phyloP scores from a whole-genome alignment of 2,113 vertebrate genomes.

The Forbesichthys agassizii region DNA sequence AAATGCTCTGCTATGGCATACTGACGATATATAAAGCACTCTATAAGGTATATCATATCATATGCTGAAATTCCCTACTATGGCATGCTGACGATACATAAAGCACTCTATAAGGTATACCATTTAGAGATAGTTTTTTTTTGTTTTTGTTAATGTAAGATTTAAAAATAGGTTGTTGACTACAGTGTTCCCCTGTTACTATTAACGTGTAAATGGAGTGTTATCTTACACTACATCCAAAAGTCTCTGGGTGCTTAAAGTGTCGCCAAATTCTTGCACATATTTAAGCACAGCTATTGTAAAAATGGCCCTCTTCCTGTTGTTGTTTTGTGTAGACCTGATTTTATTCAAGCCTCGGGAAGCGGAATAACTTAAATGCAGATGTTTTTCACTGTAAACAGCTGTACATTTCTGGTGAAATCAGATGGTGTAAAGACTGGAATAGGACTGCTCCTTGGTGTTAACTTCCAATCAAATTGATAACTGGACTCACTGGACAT shows the following conservation, averaged over 20 bases:
- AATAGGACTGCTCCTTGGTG: slow-evolving; percentile 26
- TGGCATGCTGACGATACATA: too few species aligned
- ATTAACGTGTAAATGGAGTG: slow-evolving; percentile 54
- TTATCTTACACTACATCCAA: slow-evolving; percentile 46
- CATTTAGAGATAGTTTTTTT: too few species aligned
- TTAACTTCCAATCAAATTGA: not conserved
- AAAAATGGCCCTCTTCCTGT: slow-evolving; percentile 81
- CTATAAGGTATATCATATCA: too few species aligned
- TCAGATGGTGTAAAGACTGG: slow-evolving; percentile 43
- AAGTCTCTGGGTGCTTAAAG: slow-evolving; percentile 59
- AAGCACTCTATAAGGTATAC: too few species aligned
- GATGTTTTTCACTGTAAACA: slow-evolving; percentile 83
- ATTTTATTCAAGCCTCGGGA: slow-evolving; percentile 80
- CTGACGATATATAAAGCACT: too few species aligned
- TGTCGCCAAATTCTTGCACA: slow-evolving; percentile 61
- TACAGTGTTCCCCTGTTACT: slow-evolving; percentile 20
- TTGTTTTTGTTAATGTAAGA: slow-evolving; percentile 7
- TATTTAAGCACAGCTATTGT: slow-evolving; percentile 77
- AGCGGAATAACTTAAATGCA: slow-evolving; percentile 83
- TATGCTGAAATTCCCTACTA: too few species aligned
- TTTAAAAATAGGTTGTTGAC: slow-evolving; percentile 10
- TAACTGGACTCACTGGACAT: too few species aligned
- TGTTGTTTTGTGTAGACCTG: slow-evolving; percentile 78
- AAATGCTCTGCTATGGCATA: too few species aligned
- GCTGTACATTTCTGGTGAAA: slow-evolving; percentile 56